Conservation (phyloP, 2,797 vertebrate genomes). For the Rachycentron canadum region DNA sequence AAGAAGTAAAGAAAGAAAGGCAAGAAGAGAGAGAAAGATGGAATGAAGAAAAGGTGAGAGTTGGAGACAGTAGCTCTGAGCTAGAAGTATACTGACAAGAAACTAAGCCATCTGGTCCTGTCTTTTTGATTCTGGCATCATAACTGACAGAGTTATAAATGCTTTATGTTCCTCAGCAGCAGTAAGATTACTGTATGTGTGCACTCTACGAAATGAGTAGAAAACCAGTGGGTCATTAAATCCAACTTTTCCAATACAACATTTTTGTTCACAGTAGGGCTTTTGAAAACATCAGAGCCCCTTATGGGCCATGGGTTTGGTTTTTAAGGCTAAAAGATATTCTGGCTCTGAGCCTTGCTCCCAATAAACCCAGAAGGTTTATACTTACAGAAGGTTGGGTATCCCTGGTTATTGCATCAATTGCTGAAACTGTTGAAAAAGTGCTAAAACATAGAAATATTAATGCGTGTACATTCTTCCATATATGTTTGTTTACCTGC, state of each 20-base stretch:
- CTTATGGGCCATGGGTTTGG: not conserved
- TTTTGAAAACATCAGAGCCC: conserved; percentile 9
- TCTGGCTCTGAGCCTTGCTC: not conserved
- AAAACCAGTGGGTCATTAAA: conserved; percentile 28
- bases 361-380: not conserved
- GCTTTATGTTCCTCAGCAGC: conserved; percentile 14
- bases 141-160: conserved; percentile 46
- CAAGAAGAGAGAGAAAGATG: conserved; percentile 7
- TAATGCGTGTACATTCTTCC: not conserved
- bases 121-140: conserved; percentile 44
- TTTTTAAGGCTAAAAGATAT: not conserved
- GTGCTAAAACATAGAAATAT: not conserved
- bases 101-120: conserved; percentile 48
- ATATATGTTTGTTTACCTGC: conserved; percentile 85
- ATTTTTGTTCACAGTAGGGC: conserved; percentile 24
- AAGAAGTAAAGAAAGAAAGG: conserved; percentile 32
- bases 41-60: conserved; percentile 52
- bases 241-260: conserved; percentile 3
- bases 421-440: not conserved
- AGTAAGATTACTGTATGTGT: conserved; percentile 23
- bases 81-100: conserved; percentile 41
- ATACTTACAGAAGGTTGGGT: not conserved
- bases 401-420: not conserved
- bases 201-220: conserved; percentile 9
- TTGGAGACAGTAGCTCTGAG: conserved; percentile 31